Conservation (phyloP, 1,140 invertebrate genomes). For the Megalopta genalis region DNA sequence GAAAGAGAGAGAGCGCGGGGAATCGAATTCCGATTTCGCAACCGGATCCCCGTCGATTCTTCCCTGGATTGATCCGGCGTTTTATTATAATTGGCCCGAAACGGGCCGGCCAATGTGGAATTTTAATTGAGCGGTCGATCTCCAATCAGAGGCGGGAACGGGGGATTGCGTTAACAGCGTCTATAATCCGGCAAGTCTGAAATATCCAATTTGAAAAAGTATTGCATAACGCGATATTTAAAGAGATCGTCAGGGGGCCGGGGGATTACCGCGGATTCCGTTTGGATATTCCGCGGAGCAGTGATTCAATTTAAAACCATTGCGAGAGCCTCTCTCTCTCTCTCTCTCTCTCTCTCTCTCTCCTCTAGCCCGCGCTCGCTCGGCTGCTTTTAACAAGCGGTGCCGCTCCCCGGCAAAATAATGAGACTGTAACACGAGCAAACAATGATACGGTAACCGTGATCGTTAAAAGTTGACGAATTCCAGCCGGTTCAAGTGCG, state of each 20-base stretch:
- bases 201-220: conserved; percentile 2
- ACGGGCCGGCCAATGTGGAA: background rate
- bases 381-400: conserved; percentile 40
- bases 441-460: conserved; percentile 42
- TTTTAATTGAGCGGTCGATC: background rate
- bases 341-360: too few relatives aligned
- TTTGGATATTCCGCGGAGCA: conserved; percentile 15
- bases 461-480: conserved; percentile 52
- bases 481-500: conserved; percentile 26
- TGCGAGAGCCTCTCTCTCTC: background rate
- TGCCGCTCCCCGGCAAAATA: conserved; percentile 30
- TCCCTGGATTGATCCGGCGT: background rate
- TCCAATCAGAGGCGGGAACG: background rate
- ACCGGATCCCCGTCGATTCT: background rate
- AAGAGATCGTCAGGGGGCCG: background rate
- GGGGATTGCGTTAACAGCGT: conserved; percentile 2
- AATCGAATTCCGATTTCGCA: background rate
- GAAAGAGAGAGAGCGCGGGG: too few relatives aligned
- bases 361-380: conserved; percentile 19
- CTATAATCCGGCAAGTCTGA: background rate
- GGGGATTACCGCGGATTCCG: conserved; percentile 25
- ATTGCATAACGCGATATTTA: background rate
- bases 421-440: conserved; percentile 43
- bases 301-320: conserved; percentile 42
- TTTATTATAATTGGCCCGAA: background rate